Evolutionary conservation across 2,113 vertebrate species (phyloP).

Genomic region (Turdus rufiventris): DNA sequence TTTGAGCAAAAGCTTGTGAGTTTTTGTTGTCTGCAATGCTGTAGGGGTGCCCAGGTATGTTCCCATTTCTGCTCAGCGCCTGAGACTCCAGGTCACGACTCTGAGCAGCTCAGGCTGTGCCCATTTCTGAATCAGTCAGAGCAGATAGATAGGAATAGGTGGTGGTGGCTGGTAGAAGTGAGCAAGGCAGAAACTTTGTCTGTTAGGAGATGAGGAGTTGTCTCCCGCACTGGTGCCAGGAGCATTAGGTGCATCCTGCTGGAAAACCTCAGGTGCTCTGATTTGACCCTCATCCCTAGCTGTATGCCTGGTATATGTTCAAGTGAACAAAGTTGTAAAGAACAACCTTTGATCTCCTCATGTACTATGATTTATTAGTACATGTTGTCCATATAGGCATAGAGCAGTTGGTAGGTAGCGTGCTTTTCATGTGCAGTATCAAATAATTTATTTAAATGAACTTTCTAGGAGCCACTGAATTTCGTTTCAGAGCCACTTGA

Average conservation of each 20-base stretch:
- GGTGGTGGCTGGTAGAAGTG: not conserved
- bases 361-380: not conserved
- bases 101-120: not conserved
- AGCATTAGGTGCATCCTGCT: not conserved
- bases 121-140: rapidly evolving
- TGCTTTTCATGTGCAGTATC: not conserved
- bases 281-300: not conserved
- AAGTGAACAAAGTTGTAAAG: not conserved
- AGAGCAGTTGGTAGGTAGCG: not conserved
- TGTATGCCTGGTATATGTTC: not conserved
- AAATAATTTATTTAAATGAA: not conserved
- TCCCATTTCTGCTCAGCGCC: not conserved
- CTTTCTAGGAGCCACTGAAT: not conserved
- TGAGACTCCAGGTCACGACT: rapidly evolving
- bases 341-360: not conserved
- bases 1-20: not conserved
- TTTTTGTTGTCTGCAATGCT: not conserved
- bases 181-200: not conserved
- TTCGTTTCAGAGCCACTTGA: not conserved
- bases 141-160: not conserved
- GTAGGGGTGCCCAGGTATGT: not conserved
- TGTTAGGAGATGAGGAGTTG: not conserved
- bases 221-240: not conserved
- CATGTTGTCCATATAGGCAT: rapidly evolving
- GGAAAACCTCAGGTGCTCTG: not conserved